Evolutionary conservation across 2,888 invertebrate species (phyloP), one percentile per base, ranked within the genome.

Genomic region (Girardia tigrina): DNA sequence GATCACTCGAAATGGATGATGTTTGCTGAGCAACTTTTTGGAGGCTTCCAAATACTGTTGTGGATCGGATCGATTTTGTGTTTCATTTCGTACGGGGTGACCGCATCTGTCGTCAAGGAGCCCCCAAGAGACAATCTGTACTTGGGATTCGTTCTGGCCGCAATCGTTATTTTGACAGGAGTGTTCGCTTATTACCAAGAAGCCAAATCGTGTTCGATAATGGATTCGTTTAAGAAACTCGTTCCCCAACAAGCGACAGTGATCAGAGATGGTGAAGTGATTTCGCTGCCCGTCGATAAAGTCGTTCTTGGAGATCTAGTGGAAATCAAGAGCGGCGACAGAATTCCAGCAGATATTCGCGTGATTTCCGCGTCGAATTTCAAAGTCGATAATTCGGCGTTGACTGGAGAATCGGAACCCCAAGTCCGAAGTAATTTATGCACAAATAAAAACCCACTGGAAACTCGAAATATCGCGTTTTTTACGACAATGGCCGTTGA

Each of bases 211-310:
- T 93, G 94, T 80, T 92, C 91, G 86, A 94, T 95, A 86, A 95
- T 95, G 94, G 94, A 95, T 86, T 94, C 93, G 75, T 95, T 95
- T 88, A 94, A 89, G 81, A 92, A 92, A 88, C 91, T 95, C 91
- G 92, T 93, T 82, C 94, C 94, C 76, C 88, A 86, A 83, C 20
- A 20, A 23, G 77, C 74, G 6, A 91, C 91, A 87, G 92, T 93
- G 80, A 89, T 82, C 28, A 81, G 85, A 75, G 85, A 85, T 78
- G 86, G 86, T 4, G 83, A 86, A 78, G 86, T 86, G 79, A 78
- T 82, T 76, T 85, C 85, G 76, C 80, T 88, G 28, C 82, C 83
- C 73, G 86, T 86, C 42, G 86, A 87, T 79, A 94, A 95, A 83
- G 87, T 98, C 80, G 94, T 94, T 77, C 88, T 95, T 80, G 97